Evolutionary conservation across 2,113 vertebrate species (phyloP).

Genomic region (Rhizomys pruinosus): DNA sequence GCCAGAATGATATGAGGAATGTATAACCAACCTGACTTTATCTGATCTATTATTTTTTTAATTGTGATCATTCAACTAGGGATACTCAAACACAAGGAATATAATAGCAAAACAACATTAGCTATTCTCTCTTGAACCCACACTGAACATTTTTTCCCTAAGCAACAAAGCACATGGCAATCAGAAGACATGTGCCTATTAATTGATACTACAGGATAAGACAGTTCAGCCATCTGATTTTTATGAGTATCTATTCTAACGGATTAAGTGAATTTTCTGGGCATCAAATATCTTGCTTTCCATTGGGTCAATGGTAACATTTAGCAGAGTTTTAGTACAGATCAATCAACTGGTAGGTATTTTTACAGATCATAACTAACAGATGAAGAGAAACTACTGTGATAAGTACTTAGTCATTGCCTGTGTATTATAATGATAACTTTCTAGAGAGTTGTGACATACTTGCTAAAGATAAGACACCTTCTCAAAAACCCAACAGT

Average conservation of each 20-base stretch:
- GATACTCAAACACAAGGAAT: neutral
- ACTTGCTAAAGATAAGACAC: neutral
- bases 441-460: neutral
- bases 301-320: neutral
- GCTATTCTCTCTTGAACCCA: constrained; percentile 29
- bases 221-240: neutral
- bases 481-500: neutral
- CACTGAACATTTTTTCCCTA: too few species aligned
- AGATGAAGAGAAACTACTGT: neutral
- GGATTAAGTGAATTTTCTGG: neutral
- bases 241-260: neutral
- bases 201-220: neutral
- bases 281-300: neutral
- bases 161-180: neutral
- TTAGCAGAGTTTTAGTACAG: neutral
- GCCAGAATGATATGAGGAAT: neutral
- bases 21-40: neutral
- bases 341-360: neutral
- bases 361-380: neutral
- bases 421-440: neutral
- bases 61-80: neutral
- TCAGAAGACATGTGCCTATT: neutral
- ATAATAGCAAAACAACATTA: neutral
- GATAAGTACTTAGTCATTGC: neutral
- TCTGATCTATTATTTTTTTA: neutral